These are phyloP conservation scores for Brachionus plicatilis DNA, from an alignment of 1,140 invertebrate species.

Conservation along the genomic window DNA sequence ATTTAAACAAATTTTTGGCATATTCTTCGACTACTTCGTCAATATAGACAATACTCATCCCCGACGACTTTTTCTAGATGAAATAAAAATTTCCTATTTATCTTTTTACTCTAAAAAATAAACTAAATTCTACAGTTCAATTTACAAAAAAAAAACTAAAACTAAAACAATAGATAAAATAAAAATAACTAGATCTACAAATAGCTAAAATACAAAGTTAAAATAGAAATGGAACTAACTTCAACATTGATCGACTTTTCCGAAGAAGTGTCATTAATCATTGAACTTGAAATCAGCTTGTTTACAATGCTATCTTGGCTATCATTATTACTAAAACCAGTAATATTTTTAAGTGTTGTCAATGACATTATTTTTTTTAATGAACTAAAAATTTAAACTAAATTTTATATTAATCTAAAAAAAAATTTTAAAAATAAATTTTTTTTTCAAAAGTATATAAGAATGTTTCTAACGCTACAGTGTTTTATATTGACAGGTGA, in stretches of 20 bases:
- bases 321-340: slow-evolving; percentile 1
- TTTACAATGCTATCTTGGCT: neutral
- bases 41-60: slow-evolving; percentile 15
- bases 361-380: slow-evolving; percentile 10
- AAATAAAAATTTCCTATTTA: neutral
- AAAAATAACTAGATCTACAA: neutral
- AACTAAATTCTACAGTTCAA: neutral
- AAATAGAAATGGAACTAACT: neutral
- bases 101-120: neutral
- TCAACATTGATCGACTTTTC: neutral
- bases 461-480: neutral
- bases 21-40: slow-evolving; percentile 21
- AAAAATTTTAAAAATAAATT: neutral
- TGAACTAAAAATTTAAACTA: neutral
- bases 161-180: neutral
- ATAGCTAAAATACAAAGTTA: neutral
- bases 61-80: slow-evolving; percentile 18
- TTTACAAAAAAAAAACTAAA: neutral
- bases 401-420: neutral
- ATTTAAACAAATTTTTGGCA: slow-evolving; percentile 18
- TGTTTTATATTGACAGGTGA: neutral
- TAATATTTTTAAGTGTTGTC: slow-evolving; percentile 26
- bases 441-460: neutral
- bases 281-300: neutral
- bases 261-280: neutral